phyloP scores from a whole-genome alignment of 2,113 vertebrate genomes.

The Rhea americana region DNA sequence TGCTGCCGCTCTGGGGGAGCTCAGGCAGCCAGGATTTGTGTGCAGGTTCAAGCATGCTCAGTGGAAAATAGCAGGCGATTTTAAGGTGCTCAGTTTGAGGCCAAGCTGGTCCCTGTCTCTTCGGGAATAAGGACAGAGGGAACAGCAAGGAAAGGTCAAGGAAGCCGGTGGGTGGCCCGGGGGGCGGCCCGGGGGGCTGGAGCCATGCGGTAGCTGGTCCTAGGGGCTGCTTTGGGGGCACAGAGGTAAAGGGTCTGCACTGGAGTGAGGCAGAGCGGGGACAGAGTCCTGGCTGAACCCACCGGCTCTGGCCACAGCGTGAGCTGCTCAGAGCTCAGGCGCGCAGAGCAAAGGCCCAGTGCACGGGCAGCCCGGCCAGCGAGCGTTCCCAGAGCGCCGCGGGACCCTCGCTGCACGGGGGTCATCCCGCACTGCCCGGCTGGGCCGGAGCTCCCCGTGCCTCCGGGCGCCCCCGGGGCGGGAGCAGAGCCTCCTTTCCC shows the following conservation, averaged over 20 bases:
- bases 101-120: neutral
- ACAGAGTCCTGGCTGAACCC: neutral
- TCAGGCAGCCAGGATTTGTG: neutral
- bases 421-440: neutral
- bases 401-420: neutral
- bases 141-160: neutral
- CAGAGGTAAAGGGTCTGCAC: neutral
- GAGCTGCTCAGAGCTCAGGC: neutral
- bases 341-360: neutral
- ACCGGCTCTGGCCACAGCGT: neutral
- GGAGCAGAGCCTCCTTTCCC: neutral
- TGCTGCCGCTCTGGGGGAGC: neutral
- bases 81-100: neutral
- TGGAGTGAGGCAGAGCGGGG: fast-evolving
- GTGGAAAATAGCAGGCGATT: neutral
- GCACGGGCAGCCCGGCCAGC: too few species aligned
- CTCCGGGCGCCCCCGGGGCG: neutral
- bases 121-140: neutral
- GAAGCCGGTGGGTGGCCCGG: neutral
- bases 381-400: too few species aligned
- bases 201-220: neutral
- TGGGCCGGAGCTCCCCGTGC: neutral
- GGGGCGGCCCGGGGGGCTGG: too few species aligned
- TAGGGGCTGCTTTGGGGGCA: neutral
- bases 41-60: neutral